Evolutionary conservation across 1,140 invertebrate species (phyloP), one percentile per base, ranked within the genome.

Genomic region (Maniola jurtina): DNA sequence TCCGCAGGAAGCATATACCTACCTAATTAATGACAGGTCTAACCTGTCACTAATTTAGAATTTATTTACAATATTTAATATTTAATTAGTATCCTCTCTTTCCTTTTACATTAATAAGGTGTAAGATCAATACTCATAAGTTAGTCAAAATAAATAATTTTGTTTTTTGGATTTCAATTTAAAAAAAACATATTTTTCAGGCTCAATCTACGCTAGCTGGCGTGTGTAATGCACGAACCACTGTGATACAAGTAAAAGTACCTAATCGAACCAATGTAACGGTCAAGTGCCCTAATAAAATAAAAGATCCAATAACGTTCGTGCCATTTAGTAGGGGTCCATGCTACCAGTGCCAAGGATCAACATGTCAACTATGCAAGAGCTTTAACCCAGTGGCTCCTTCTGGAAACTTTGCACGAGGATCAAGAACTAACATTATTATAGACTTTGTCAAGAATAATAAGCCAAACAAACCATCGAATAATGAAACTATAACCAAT

Each of bases 181-280:
- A 25, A 25, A 25, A 25, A 25, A 25, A 2, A 25, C 1, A 25
- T 25, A 4, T n/a, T 1, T 45, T 45, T 63, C 70, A 83, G 81
- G 70, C 64, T 40, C 47, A 69, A n/a, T 42, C 54, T 15, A 13
- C 47, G 60, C 33, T 79, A 34, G 64, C 76, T 11, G 56, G 64
- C 33, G 71, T 64, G 13, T 79, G 78, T 60, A 74, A 68, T 40
- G 70, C 64, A 7, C 60, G 66, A 61, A 77, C 68, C 16, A 81
- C 77, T 1, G 72, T 76, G 8, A 64, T 81, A 50, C 69, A 78
- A 61, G 60, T 80, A 50, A 79, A 73, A 61, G 59, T 80, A 50
- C 80, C 79, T 9, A 50, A 63, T 7, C 48, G 59, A 4, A 66
- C 78, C 16, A 73, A 78, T 58, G 64, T 81, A 16, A 70, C 58